phyloP scores from a whole-genome alignment of 2,888 invertebrate genomes.

The Acleris literana region DNA sequence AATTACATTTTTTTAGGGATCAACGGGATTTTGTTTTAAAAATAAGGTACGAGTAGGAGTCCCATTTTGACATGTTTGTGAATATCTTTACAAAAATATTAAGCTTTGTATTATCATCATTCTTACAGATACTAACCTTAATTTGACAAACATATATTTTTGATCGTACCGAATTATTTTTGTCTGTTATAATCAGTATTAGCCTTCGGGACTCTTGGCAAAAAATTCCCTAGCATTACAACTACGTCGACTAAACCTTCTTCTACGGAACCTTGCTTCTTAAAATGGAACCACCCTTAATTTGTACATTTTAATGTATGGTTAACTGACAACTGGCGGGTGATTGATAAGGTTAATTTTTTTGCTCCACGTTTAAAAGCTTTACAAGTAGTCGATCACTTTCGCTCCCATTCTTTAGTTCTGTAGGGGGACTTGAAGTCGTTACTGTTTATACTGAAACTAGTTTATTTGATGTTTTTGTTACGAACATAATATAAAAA shows the following conservation, averaged over 20 bases:
- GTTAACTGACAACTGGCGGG: constrained; percentile 16
- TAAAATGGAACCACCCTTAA: neutral
- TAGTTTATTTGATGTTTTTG: too few relatives aligned
- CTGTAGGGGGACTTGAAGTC: neutral
- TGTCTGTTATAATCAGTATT: too few relatives aligned
- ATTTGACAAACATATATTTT: too few relatives aligned
- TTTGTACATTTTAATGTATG: constrained; percentile 21
- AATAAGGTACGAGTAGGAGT: too few relatives aligned
- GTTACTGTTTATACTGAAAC: neutral
- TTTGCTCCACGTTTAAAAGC: constrained; percentile 14
- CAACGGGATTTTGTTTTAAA: constrained; percentile 15
- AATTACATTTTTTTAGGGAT: constrained; percentile 30
- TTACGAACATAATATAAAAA: too few relatives aligned
- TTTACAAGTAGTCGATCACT: constrained; percentile 23
- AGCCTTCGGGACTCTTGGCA: too few relatives aligned
- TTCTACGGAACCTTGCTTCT: constrained; percentile 1
- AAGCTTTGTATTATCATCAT: too few relatives aligned
- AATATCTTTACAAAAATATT: too few relatives aligned
- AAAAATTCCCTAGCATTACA: too few relatives aligned
- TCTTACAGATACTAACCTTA: too few relatives aligned
- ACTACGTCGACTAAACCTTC: too few relatives aligned
- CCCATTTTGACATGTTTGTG: neutral
- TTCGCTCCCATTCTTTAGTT: neutral
- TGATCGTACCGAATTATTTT: too few relatives aligned
- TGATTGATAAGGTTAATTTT: constrained; percentile 30